Evolutionary conservation across 2,113 vertebrate genomes (phyloP), one percentile per base, ranked within the genome.

Genomic region (Trochalopteron elliotii): DNA sequence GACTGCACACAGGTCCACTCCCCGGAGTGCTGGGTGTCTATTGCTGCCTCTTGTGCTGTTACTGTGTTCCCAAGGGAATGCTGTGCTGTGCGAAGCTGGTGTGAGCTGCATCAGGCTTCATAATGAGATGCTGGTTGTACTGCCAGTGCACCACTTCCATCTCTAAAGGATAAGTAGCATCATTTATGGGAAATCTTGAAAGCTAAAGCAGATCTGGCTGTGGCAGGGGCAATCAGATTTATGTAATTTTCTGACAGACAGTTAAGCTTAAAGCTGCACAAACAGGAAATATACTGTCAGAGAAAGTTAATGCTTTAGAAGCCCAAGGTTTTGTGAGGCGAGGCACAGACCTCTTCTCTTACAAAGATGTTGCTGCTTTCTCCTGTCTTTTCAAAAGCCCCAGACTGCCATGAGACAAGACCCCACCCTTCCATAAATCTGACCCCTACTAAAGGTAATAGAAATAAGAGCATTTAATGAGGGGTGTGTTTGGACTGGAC

Each of bases 201-300:
- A 92, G 63, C 90, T 94, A 88, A 94, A 95, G 87, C 33, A 53
- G 55, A 88, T 90, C 63, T 83, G 35, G 21, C 39, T 93, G 52
- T 94, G 92, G 94, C 90, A 91, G 79, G 59, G 55, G 24, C 64
- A 95, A 83, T 94, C 92, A 96, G 93, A 94, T 96, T 95, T 97
- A 91, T 96, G 23, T 90, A 86, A 95, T 96, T 96, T 96, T 72
- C 87, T 90, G 94, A 88, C 94, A 95, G 93, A 94, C 79, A 80
- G 84, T 96, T 83, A 83, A 95, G 91, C 92, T 95, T 94, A 92
- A 94, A 95, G 67, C 84, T 83, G 78, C 37, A 27, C 63, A 86
- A 90, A 94, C 75, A 44, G 17, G 67, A 95, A 96, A 93, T 87
- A 60, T 4, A 11, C 79, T 92, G 85, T 83, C 85, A 94, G 75